Base-by-base conservation (phyloP, 2,888 invertebrate species). In the Tetragonisca angustula region DNA sequence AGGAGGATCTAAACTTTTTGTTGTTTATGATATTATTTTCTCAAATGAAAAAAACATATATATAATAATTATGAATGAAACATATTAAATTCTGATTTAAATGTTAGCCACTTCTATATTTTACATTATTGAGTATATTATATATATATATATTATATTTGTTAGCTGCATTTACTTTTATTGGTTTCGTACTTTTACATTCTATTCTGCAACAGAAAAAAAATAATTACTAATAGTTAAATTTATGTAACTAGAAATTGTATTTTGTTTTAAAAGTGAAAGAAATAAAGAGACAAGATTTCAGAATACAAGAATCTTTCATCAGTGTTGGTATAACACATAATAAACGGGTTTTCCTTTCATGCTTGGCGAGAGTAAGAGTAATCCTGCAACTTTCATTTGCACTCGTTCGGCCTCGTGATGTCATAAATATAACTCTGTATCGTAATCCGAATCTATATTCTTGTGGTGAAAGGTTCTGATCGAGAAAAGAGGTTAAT, bases 371-470 rank as follows among this genome's bases (percentile, higher is more conserved):
- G 91, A 93, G 93, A 93, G 93, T 92, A 92, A 93, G 92, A 93
- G 93, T 93, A 93, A 93, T 92, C 92, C 89, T 86, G 90, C 92
- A 92, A 93, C 93, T 93, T 93, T 93, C 93, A 91, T 93, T 93
- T 92, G 90, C 91, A 88, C 92, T 90, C 91, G 89, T 90, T 90
- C 89, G 87, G 87, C 86, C 88, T 88, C 90, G 89, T 93, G 93
- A 93, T 93, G 93, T 93, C 93, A 93, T 92, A 92, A 93, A 92
- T 92, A 91, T 92, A 90, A 91, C 88, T 87, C 90, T 84, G 87
- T 91, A 91, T 90, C 91, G 91, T 93, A 93, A 93, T 92, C 89
- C 91, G 91, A 90, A 90, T 82, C 84, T 75, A 84, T 81, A 80
- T 79, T 81, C 85, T 78, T 79, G 81, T 62, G 74, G 87, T 88